Conservation (phyloP, 2,797 vertebrate genomes). For the Pseudochirops cupreus region DNA sequence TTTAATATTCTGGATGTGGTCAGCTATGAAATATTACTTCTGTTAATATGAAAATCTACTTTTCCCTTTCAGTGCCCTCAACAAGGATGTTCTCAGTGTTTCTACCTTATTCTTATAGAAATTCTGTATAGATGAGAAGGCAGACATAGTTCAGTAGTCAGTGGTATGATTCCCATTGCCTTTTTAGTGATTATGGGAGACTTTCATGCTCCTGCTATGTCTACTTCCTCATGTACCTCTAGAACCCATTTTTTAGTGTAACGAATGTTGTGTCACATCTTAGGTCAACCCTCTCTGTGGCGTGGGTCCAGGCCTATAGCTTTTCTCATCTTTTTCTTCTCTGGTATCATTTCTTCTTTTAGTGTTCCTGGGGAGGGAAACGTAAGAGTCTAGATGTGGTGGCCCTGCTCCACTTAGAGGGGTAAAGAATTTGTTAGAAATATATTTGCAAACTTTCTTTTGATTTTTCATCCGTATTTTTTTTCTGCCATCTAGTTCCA, state of each 20-base stretch:
- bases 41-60: not conserved
- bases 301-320: not conserved
- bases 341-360: not conserved
- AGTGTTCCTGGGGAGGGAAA: not conserved
- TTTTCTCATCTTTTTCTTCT: not conserved
- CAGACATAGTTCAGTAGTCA: not conserved
- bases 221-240: not conserved
- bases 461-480: not conserved
- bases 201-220: not conserved
- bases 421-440: not conserved
- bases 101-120: not conserved
- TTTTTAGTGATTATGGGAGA: not conserved
- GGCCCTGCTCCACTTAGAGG: not conserved
- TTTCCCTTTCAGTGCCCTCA: not conserved
- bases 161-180: not conserved
- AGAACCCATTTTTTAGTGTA: not conserved
- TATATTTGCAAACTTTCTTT: not conserved
- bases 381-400: not conserved
- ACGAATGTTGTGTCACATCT: not conserved
- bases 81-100: not conserved
- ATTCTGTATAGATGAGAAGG: not conserved
- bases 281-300: not conserved
- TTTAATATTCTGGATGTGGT: not conserved
- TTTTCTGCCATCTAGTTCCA: not conserved
- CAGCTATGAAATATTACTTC: not conserved